These are phyloP conservation scores for Hepsetus odoe DNA, from an alignment of 2,113 vertebrate species.

Conservation along the genomic window DNA sequence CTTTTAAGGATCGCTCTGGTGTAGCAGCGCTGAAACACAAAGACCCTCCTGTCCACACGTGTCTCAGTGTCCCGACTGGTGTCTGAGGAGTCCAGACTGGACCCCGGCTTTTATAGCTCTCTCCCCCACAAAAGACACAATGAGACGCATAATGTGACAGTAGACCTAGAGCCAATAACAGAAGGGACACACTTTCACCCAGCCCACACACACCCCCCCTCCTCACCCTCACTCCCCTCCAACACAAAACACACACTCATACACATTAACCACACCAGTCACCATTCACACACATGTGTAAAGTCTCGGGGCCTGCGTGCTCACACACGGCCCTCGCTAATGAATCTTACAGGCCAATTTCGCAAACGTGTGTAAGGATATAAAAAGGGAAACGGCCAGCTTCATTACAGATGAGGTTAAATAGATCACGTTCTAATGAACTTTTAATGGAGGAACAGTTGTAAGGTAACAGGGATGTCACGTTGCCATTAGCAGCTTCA, in stretches of 20 bases:
- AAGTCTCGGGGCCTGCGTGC: slow-evolving; percentile 39
- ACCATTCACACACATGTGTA: slow-evolving; percentile 57
- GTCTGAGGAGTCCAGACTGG: slow-evolving; percentile 53
- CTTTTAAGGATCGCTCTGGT: not conserved
- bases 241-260: slow-evolving; percentile 52
- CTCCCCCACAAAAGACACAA: slow-evolving; percentile 80
- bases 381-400: not conserved
- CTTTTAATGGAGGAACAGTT: not conserved
- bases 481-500: not conserved
- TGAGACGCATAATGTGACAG: slow-evolving; percentile 79
- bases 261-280: slow-evolving; percentile 60
- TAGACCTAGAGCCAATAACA: slow-evolving; percentile 78
- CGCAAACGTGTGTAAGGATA: not conserved
- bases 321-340: slow-evolving; percentile 31
- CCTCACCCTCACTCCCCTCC: slow-evolving; percentile 56
- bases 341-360: not conserved
- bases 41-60: slow-evolving; percentile 2
- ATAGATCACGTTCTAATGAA: not conserved
- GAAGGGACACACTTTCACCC: slow-evolving; percentile 73
- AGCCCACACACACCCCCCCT: slow-evolving; percentile 49
- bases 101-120: slow-evolving; percentile 71
- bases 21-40: not conserved
- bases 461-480: not conserved
- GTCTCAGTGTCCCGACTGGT: too few relatives aligned
- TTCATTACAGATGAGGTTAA: not conserved